Evolutionary conservation across 2,797 vertebrate genomes (phyloP).

Genomic region (Sylvilagus floridanus): DNA sequence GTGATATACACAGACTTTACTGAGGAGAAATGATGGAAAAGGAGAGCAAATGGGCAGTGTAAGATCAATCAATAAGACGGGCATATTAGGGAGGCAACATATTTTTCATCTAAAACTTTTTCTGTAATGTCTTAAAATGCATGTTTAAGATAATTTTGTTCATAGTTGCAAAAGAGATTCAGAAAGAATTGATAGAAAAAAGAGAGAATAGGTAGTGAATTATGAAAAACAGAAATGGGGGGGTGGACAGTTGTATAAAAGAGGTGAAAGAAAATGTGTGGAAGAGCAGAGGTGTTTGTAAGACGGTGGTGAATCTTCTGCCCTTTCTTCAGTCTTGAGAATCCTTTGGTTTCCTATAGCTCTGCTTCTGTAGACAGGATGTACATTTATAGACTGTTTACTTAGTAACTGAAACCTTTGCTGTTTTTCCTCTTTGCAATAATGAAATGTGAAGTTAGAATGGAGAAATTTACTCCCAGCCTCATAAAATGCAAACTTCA

Average conservation of each 20-base stretch:
- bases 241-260: background rate
- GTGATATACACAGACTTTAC: background rate
- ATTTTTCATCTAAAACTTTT: background rate
- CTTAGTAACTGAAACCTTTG: slow-evolving; percentile 81
- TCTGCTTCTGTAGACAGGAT: slow-evolving; percentile 78
- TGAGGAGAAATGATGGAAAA: background rate
- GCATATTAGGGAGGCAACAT: background rate
- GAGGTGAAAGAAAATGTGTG: background rate
- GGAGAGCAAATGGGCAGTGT: background rate
- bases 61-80: background rate
- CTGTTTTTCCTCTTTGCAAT: slow-evolving; percentile 66
- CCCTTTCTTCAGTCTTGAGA: slow-evolving; percentile 46
- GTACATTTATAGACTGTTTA: slow-evolving; percentile 85
- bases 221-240: background rate
- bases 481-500: slow-evolving; percentile 61
- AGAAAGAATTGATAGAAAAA: background rate
- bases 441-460: slow-evolving; percentile 64
- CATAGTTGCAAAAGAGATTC: background rate
- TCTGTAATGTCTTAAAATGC: background rate
- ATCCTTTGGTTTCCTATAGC: slow-evolving; percentile 60
- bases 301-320: background rate
- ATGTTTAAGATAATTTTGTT: slow-evolving; percentile 38
- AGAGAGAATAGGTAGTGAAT: background rate
- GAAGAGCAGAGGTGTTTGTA: background rate
- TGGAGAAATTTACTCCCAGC: slow-evolving; percentile 55